Evolutionary conservation across 2,113 vertebrate species (phyloP).

Genomic region (Balaeniceps rex): DNA sequence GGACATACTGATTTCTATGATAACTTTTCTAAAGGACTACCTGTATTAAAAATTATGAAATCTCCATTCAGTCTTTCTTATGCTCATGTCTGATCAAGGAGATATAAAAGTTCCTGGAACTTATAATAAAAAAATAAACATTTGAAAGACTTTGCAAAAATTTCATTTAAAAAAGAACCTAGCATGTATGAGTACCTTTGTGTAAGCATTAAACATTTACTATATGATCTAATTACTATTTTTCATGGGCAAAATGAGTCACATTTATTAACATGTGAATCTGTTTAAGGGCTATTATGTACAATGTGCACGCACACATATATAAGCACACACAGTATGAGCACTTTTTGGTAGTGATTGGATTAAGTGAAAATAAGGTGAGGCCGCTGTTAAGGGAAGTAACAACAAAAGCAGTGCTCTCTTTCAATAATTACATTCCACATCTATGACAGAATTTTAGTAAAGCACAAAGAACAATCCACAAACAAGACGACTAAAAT

Average conservation of each 20-base stretch:
- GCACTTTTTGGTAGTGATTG: neutral
- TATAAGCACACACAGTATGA: neutral
- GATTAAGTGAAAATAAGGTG: slow-evolving; percentile 54
- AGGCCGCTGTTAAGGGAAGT: slow-evolving; percentile 43
- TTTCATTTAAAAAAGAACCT: neutral
- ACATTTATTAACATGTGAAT: neutral
- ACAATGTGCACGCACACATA: neutral
- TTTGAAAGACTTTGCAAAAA: neutral
- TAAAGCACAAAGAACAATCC: slow-evolving; percentile 15
- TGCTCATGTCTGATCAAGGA: neutral
- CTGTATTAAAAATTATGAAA: neutral
- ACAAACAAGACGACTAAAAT: neutral
- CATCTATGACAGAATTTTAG: slow-evolving; percentile 19
- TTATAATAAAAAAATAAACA: neutral
- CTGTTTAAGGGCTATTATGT: neutral
- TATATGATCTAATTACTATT: neutral
- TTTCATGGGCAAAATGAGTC: neutral
- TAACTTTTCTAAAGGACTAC: neutral
- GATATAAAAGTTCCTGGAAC: neutral
- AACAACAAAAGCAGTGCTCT: slow-evolving; percentile 26
- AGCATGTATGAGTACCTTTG: neutral
- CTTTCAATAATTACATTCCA: slow-evolving; percentile 22
- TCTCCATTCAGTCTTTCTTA: neutral
- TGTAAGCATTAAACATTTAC: neutral
- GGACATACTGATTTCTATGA: neutral